Base-by-base conservation (phyloP, 2,797 vertebrate genomes). In the Selene dorsalis region DNA sequence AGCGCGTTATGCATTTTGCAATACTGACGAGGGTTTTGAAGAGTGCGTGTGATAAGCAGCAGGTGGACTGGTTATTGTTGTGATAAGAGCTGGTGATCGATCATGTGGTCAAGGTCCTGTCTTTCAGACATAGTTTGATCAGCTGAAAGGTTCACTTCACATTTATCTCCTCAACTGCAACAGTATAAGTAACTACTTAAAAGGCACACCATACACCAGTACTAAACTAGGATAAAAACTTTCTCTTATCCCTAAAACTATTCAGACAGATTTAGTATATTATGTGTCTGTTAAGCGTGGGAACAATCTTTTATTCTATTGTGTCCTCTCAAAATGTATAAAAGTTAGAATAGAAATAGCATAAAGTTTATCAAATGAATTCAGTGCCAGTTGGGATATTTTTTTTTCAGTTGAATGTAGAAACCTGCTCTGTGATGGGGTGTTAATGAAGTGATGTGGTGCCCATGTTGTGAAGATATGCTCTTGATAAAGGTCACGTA, bases 401-500 rank as follows among this genome's bases (percentile, higher is more conserved):
- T 67, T n/a, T n/a, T 17, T 11, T 22, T 6, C 4, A 4, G 5
- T 65, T 71, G 45, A 67, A 66, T 58, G 28, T 47, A 24, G 32
- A 87, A 71, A 75, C 60, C 22, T 73, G 57, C 59, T 43, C 56
- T 75, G 35, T 78, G 59, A 77, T 24, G 7, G 58, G 26, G 32
- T 79, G 55, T 52, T 41, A 50, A 60, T 83, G 67, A 85, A 84
- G 41, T 63, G 55, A 77, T 78, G 20, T 16, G 5, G 64, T 47
- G 48, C 12, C 32, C 1, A 8, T 16, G 24, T 77, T 83, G 81
- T 90, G 76, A 73, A 77, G 82, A 85, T 84, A 82, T 82, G 87
- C 79, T 91, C 82, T 88, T 85, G 86, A 69, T 22, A 93, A 94
- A 93, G 91, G 90, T 93, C 91, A 87, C 57, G 43, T 69, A 79